Conservation (phyloP, 2,113 vertebrate species). For the Smithornis capensis region DNA sequence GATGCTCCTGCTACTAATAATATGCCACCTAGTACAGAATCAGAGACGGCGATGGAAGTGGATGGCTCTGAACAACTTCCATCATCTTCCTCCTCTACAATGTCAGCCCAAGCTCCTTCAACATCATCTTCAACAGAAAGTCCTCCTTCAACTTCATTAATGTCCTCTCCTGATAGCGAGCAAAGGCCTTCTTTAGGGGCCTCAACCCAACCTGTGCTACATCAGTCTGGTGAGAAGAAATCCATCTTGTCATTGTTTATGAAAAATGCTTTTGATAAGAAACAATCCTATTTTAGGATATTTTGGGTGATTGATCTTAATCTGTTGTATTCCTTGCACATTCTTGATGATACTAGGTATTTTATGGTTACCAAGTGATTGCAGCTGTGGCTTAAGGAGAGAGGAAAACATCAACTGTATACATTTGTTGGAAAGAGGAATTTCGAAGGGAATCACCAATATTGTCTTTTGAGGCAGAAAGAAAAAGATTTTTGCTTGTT, state of each 20-base stretch:
- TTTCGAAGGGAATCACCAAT: not conserved
- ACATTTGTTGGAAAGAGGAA: not conserved
- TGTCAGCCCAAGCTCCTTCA: constrained; percentile 78
- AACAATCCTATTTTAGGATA: not conserved
- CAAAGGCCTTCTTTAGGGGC: constrained; percentile 73
- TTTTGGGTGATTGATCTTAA: not conserved
- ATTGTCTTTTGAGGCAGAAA: not conserved
- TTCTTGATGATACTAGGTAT: not conserved
- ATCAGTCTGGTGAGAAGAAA: constrained; percentile 77
- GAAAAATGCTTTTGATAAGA: not conserved
- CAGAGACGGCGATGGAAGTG: constrained; percentile 76
- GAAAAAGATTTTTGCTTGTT: not conserved
- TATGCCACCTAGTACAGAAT: constrained; percentile 55
- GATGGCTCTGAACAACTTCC: constrained; percentile 75
- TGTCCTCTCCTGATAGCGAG: constrained; percentile 82
- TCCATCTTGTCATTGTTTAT: constrained; percentile 25
- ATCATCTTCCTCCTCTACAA: constrained; percentile 75
- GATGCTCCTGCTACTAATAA: constrained; percentile 66
- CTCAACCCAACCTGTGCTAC: constrained; percentile 64
- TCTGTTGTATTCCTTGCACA: not conserved
- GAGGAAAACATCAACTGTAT: not conserved
- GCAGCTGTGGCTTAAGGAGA: not conserved
- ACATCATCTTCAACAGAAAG: constrained; percentile 79
- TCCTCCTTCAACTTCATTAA: constrained; percentile 76
- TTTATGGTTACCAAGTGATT: not conserved